A percentile compares a stretch with the other conserved stretches of the same genome.
These are phyloP conservation scores for Plectrocnemia conspersa DNA, from an alignment of 1,140 invertebrate genomes.

Conservation along the genomic window DNA sequence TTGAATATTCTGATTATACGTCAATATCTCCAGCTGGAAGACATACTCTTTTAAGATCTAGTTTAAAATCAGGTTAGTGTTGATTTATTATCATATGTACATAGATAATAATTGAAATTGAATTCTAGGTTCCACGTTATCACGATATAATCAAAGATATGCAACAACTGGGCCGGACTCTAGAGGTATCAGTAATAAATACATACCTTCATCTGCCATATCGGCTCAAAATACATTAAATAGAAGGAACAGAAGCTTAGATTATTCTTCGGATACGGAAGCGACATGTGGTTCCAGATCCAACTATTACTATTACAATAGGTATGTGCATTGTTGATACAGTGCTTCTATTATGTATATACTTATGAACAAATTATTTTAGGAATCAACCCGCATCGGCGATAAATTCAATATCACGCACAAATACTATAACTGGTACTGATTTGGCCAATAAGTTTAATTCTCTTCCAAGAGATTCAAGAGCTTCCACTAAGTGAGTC, in stretches of 20 bases:
- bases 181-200: constrained; percentile 40
- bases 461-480: constrained; percentile 69
- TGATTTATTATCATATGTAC: background rate
- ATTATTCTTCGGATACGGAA: constrained; percentile 93
- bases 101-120: background rate
- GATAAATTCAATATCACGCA: constrained; percentile 46
- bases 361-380: no score
- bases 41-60: constrained; percentile 70
- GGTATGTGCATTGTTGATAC: constrained; percentile 5
- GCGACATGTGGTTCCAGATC: constrained; percentile 72
- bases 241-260: constrained; percentile 69
- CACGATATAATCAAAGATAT: constrained; percentile 57
- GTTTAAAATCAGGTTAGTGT: constrained; percentile 60
- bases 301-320: constrained; percentile 68
- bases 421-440: constrained; percentile 49
- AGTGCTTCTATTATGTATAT: background rate
- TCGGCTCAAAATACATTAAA: constrained; percentile 42
- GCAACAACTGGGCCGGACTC: constrained; percentile 48
- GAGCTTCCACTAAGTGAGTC: constrained; percentile 45
- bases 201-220: constrained; percentile 29
- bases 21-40: constrained; percentile 58
- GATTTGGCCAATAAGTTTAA: constrained; percentile 62
- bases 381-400: constrained; percentile 44
- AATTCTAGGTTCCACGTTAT: constrained; percentile 44
- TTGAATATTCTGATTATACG: constrained; percentile 70